A percentile compares a stretch with the other conserved stretches of the same genome.
These are phyloP conservation scores for Pandemis corylana DNA, from an alignment of 2,888 invertebrate genomes.

Conservation along the genomic window DNA sequence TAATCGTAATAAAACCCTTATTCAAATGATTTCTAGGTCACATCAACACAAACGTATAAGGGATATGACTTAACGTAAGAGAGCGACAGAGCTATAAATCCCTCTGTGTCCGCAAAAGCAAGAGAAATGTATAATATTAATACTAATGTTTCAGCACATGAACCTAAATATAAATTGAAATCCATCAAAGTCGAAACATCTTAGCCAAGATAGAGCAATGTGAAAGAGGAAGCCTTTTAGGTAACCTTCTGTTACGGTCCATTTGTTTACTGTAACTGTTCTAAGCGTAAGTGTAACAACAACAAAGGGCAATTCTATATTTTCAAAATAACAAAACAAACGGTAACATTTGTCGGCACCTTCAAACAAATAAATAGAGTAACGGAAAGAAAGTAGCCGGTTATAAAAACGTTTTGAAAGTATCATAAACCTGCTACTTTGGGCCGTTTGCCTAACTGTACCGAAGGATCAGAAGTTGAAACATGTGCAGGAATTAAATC, in stretches of 20 bases:
- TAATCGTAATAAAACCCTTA: no score
- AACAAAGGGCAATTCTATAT: conserved; percentile 29
- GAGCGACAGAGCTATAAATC: no score
- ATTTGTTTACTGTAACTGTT: conserved; percentile 24
- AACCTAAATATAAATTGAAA: no score
- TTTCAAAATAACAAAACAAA: conserved; percentile 50
- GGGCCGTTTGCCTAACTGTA: conserved; percentile 49
- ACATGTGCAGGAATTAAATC: conserved; percentile 29
- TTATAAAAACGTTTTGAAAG: conserved; percentile 65
- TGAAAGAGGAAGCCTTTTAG: background rate
- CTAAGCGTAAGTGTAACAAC: conserved; percentile 33
- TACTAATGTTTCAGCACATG: no score
- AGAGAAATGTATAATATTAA: no score
- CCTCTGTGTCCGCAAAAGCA: no score
- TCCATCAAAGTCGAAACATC: no score
- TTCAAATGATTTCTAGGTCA: no score
- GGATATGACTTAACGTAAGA: no score
- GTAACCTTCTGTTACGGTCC: conserved; percentile 19
- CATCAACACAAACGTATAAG: no score
- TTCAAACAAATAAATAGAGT: conserved; percentile 72
- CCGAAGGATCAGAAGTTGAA: conserved; percentile 43
- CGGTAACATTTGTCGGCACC: conserved; percentile 65
- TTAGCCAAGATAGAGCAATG: no score
- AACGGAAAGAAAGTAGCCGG: conserved; percentile 77
- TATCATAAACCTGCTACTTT: conserved; percentile 56